Percentiles rank a stretch among this genome's conserved stretches.
Conservation (phyloP, 2,113 vertebrate species). For the Phyllostomus hastatus region DNA sequence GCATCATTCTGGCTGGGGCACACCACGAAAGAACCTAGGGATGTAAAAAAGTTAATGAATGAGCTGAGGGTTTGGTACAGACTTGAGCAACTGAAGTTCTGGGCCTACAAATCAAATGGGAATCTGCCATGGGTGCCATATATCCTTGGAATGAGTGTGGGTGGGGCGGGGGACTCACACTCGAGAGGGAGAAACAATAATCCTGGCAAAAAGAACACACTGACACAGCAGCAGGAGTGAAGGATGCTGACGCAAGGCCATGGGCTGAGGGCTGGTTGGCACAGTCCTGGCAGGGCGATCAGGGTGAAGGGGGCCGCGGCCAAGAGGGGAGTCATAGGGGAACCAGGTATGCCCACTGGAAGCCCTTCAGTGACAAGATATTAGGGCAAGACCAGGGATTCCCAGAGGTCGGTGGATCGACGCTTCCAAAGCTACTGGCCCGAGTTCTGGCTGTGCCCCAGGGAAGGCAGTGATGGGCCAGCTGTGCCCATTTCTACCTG, state of each 20-base stretch:
- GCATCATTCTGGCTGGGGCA: too few species aligned
- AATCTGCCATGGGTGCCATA: fast-evolving
- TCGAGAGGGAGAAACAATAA: neutral
- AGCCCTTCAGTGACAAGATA: neutral
- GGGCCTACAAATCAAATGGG: neutral
- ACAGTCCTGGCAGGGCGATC: neutral
- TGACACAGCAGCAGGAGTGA: neutral
- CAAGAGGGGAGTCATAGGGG: fast-evolving
- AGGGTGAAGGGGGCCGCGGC: neutral
- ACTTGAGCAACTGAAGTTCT: neutral
- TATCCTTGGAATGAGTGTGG: neutral
- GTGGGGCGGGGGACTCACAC: neutral
- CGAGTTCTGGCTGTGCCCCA: neutral
- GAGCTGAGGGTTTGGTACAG: neutral
- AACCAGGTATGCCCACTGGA: fast-evolving
- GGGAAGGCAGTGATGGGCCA: neutral
- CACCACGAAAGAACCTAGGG: neutral
- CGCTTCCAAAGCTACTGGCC: neutral
- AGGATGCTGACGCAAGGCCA: neutral
- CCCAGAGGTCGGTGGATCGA: neutral
- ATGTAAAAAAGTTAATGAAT: neutral
- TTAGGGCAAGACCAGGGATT: neutral
- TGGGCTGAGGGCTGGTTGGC: neutral
- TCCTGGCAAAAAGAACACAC: neutral
- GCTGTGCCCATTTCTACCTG: neutral